phyloP scores from a whole-genome alignment of 2,113 vertebrate genomes.

The Choloepus hoffmanni region DNA sequence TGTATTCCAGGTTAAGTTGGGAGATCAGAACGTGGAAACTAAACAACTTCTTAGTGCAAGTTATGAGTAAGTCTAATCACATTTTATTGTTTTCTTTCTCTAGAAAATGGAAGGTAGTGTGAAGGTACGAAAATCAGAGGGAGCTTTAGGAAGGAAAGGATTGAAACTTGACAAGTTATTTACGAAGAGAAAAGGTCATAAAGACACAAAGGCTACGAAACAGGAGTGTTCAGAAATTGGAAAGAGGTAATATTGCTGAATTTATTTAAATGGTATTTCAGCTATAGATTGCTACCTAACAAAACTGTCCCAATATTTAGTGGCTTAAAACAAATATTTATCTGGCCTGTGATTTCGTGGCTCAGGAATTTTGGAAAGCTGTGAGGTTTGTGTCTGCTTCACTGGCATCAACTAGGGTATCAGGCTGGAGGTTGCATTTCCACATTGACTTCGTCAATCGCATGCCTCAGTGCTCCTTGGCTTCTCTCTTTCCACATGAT shows the following conservation, averaged over 20 bases:
- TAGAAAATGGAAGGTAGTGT: constrained; percentile 42
- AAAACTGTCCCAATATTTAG: neutral
- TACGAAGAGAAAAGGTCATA: constrained; percentile 47
- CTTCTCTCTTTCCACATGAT: neutral
- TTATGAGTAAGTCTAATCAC: constrained; percentile 93
- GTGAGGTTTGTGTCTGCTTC: neutral
- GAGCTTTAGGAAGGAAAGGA: constrained; percentile 47
- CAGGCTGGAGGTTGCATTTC: neutral
- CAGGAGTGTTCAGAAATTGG: constrained; percentile 32
- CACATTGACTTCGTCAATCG: neutral
- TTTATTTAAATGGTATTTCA: neutral
- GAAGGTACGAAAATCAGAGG: constrained; percentile 39
- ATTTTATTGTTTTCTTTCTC: constrained; percentile 47
- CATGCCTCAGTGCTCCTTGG: neutral
- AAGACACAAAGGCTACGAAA: constrained; percentile 35
- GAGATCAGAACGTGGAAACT: constrained; percentile 87
- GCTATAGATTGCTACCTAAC: neutral
- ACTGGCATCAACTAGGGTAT: neutral
- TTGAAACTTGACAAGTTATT: constrained; percentile 51
- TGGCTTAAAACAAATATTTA: neutral
- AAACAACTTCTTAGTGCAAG: constrained; percentile 93
- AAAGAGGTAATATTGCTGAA: constrained; percentile 39
- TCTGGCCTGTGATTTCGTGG: neutral
- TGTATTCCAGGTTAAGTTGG: constrained; percentile 90
- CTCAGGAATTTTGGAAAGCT: neutral